phyloP scores from a whole-genome alignment of 2,113 vertebrate species.

The Crotophaga sulcirostris region DNA sequence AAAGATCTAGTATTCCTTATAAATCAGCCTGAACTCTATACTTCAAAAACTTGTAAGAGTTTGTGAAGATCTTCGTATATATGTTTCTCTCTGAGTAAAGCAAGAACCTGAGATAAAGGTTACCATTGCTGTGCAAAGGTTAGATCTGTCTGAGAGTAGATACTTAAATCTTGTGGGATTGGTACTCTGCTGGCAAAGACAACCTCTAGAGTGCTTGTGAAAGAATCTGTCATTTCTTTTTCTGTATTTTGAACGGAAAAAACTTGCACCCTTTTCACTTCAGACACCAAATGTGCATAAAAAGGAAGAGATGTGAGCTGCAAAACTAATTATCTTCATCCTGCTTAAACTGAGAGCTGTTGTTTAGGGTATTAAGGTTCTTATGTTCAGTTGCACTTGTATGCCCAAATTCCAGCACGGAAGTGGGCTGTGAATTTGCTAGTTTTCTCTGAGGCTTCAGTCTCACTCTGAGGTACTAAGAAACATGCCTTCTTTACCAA shows the following conservation, averaged over 20 bases:
- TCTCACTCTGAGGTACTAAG: background rate
- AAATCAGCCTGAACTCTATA: background rate
- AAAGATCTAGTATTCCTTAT: background rate
- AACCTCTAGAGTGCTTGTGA: background rate
- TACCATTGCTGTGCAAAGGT: background rate
- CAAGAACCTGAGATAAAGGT: background rate
- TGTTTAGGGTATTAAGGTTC: background rate
- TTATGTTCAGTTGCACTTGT: background rate
- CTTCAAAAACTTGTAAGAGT: background rate
- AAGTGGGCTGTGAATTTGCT: background rate
- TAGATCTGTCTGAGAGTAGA: background rate
- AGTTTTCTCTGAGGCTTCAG: background rate
- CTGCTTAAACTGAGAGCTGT: background rate
- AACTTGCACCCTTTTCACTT: background rate
- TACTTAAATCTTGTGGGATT: background rate
- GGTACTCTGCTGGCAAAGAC: background rate
- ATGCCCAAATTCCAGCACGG: background rate
- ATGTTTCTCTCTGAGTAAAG: background rate
- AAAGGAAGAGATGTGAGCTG: background rate
- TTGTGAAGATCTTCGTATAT: background rate
- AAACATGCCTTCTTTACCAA: background rate
- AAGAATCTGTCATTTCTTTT: background rate
- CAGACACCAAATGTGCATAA: background rate
- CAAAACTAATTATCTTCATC: background rate
- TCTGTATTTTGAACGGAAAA: background rate